Evolutionary conservation across 2,797 vertebrate genomes (phyloP).

Genomic region (Eutrigla gurnardus): DNA sequence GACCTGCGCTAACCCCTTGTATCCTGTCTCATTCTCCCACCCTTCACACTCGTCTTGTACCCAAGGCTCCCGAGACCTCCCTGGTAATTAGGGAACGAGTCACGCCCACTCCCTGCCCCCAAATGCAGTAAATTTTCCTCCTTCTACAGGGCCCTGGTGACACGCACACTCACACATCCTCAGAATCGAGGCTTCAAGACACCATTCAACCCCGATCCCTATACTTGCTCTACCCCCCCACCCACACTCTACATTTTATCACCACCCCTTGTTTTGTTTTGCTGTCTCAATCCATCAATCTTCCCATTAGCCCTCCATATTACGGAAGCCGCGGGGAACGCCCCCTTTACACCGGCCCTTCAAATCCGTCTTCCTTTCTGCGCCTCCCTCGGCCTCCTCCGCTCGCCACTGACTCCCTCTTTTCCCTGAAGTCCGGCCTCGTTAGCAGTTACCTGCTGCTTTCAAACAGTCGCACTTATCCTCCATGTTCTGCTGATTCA

Average conservation of each 20-base stretch:
- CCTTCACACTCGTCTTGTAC: conserved; percentile 83
- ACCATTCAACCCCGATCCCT: conserved; percentile 74
- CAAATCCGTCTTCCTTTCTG: conserved; percentile 75
- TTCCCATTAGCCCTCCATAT: conserved; percentile 94
- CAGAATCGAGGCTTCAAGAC: conserved; percentile 73
- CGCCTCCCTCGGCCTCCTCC: conserved; percentile 77
- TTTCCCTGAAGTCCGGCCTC: conserved; percentile 30
- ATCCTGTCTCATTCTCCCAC: conserved; percentile 94
- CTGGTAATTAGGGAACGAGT: conserved; percentile 98
- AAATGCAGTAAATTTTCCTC: conserved; percentile 88
- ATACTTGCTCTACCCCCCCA: conserved; percentile 72
- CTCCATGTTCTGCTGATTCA: conserved; percentile 3
- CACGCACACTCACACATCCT: conserved; percentile 79
- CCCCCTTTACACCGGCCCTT: conserved; percentile 83
- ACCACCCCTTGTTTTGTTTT: conserved; percentile 86
- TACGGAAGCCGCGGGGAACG: conserved; percentile 89
- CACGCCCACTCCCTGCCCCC: conserved; percentile 82
- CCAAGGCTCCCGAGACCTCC: conserved; percentile 83
- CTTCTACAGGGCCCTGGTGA: conserved; percentile 74
- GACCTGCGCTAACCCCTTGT: conserved; percentile 92
- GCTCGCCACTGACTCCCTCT: conserved; percentile 77
- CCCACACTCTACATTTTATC: conserved; percentile 82
- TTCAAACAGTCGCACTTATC: neutral
- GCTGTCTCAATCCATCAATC: conserved; percentile 95
- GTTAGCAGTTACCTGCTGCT: conserved; percentile 50